These are phyloP conservation scores for Halesus radiatus DNA, from an alignment of 1,140 invertebrate species.

Conservation along the genomic window DNA sequence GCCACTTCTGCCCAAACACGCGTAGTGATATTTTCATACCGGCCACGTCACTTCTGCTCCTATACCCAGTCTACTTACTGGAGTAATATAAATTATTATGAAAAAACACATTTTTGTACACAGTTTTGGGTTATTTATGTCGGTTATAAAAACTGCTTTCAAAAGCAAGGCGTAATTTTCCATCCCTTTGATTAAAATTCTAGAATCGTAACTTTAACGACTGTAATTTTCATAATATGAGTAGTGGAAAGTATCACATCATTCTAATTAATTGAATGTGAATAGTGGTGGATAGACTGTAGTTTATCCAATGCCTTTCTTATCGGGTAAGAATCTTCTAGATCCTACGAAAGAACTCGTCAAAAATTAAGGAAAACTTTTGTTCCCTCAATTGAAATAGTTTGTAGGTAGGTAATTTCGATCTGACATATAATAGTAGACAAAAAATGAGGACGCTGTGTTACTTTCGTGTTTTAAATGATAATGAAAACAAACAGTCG, in stretches of 20 bases:
- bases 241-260: slow-evolving; percentile 15
- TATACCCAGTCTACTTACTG: neutral
- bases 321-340: too few relatives aligned
- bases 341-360: too few relatives aligned
- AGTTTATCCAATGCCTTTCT: too few relatives aligned
- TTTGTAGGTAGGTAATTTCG: too few relatives aligned
- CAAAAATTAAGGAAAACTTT: too few relatives aligned
- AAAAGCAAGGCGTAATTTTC: slow-evolving; percentile 51
- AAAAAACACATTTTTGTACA: slow-evolving; percentile 43
- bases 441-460: too few relatives aligned
- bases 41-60: neutral
- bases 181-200: slow-evolving; percentile 53
- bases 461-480: too few relatives aligned
- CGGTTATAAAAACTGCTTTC: slow-evolving; percentile 43
- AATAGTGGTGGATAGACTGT: too few relatives aligned
- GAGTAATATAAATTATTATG: slow-evolving; percentile 45
- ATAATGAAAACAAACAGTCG: too few relatives aligned
- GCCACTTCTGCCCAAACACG: slow-evolving; percentile 49
- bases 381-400: too few relatives aligned
- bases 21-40: slow-evolving; percentile 48
- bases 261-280: slow-evolving; percentile 5
- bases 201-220: slow-evolving; percentile 24
- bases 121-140: slow-evolving; percentile 51
- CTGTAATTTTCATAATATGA: slow-evolving; percentile 31
- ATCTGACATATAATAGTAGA: too few relatives aligned